Conservation (phyloP, 2,113 vertebrate species). For the Burhinus oedicnemus region DNA sequence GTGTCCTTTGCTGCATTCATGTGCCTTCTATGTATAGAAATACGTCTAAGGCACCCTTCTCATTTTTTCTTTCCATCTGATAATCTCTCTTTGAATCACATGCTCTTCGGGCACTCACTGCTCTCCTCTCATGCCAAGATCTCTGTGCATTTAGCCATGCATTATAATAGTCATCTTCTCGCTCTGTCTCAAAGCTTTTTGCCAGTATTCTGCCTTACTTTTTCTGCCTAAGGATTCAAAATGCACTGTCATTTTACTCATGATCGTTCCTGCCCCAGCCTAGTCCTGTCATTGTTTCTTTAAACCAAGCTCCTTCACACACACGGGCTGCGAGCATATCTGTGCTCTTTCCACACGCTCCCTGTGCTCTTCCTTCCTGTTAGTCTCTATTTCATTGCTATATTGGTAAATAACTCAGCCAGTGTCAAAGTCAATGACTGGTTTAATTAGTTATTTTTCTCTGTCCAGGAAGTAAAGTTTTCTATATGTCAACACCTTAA, state of each 20-base stretch:
- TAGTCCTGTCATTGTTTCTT: not conserved
- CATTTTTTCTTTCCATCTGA: not conserved
- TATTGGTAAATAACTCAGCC: slow-evolving; percentile 4
- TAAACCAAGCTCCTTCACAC: not conserved
- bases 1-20: not conserved
- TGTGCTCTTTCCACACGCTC: not conserved
- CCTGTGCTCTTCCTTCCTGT: not conserved
- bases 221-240: not conserved
- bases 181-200: not conserved
- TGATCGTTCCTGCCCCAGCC: not conserved
- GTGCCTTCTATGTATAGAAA: not conserved
- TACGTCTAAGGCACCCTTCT: not conserved
- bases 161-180: not conserved
- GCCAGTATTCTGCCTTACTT: not conserved
- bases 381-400: not conserved
- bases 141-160: not conserved
- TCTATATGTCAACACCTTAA: not conserved
- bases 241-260: not conserved
- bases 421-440: not conserved
- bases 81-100: not conserved
- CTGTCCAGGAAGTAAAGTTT: not conserved
- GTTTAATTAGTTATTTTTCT: slow-evolving; percentile 7
- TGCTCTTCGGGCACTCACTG: not conserved
- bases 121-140: not conserved
- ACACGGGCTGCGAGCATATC: accelerated